Evolutionary conservation across 2,113 vertebrate species (phyloP), one percentile per base, ranked within the genome.

Genomic region (Elgaria multicarinata): DNA sequence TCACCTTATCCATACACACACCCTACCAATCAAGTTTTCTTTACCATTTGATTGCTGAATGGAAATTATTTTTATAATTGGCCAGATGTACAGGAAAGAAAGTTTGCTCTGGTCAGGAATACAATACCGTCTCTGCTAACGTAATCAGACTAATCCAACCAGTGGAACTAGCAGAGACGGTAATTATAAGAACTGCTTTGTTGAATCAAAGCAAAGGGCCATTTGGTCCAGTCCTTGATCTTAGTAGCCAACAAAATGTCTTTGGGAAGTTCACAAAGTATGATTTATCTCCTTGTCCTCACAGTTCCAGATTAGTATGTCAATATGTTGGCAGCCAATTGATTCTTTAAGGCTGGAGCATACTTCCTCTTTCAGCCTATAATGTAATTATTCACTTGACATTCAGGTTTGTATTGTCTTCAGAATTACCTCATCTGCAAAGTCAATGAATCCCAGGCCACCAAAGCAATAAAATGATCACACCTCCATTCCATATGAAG

Each of bases 11-110:
- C 36, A 7, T 66, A 66, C 90, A 78, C 4, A 9, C 16, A 79
- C 62, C 71, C n/a, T n/a, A 92, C 88, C 55, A 20, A 84, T n/a
- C 44, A 81, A 53, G 83, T 0, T 77, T 87, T 86, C 18, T 79
- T 92, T 92, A 88, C 80, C n/a, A 75, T 12, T 82, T 31, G 82
- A 93, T 78, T 50, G 71, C 75, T 82, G 72, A 79, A 83, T 2
- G 8, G 22, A 66, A 92, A 64, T 62, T 9, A 0, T 5, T 92
- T n/a, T 69, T 1, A 42, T 31, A 87, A 42, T 67, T 0, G 0
- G 4, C 31, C 94, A 93, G 64, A 92, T 80, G 44, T 14, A 71
- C 90, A n/a, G 14, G 55, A 89, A 91, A 87, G 0, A 74, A 82
- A 0, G 24, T 75, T 83, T 90, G 71, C 12, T 16, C 0, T 72